Conservation (phyloP, 2,113 vertebrate genomes). For the Psettodes erumei region DNA sequence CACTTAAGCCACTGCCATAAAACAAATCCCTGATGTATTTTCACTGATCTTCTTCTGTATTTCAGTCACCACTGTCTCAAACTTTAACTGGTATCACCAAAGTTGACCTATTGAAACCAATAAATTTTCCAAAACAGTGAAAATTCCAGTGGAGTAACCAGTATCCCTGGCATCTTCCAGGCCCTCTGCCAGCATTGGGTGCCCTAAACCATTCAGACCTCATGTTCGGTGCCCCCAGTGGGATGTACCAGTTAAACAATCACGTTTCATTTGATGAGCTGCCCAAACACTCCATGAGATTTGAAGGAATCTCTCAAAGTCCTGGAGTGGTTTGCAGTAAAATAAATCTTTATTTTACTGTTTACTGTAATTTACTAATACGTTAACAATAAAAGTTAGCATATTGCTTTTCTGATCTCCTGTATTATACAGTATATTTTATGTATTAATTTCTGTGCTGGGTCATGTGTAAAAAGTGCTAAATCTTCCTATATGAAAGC, state of each 20-base stretch:
- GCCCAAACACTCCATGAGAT: background rate
- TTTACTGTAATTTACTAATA: background rate
- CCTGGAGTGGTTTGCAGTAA: background rate
- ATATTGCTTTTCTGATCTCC: background rate
- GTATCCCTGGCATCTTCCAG: background rate
- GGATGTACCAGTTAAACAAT: background rate
- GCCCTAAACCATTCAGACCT: background rate
- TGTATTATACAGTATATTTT: background rate
- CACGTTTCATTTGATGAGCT: constrained; percentile 2
- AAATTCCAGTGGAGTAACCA: background rate
- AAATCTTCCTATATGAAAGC: background rate
- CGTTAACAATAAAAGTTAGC: background rate
- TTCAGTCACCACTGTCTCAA: constrained; percentile 22
- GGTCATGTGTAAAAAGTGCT: constrained; percentile 4
- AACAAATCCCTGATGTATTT: constrained; percentile 34
- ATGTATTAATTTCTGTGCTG: background rate
- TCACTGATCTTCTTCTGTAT: constrained; percentile 34
- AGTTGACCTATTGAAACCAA: constrained; percentile 10
- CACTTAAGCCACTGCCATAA: constrained; percentile 8
- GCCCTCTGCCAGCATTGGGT: background rate
- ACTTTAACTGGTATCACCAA: constrained; percentile 24
- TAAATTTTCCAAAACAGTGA: constrained; percentile 19
- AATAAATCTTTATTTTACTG: background rate
- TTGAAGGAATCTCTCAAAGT: background rate
- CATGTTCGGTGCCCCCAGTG: background rate